Evolutionary conservation across 2,113 vertebrate genomes (phyloP).

Genomic region (Lucifuga dentata): DNA sequence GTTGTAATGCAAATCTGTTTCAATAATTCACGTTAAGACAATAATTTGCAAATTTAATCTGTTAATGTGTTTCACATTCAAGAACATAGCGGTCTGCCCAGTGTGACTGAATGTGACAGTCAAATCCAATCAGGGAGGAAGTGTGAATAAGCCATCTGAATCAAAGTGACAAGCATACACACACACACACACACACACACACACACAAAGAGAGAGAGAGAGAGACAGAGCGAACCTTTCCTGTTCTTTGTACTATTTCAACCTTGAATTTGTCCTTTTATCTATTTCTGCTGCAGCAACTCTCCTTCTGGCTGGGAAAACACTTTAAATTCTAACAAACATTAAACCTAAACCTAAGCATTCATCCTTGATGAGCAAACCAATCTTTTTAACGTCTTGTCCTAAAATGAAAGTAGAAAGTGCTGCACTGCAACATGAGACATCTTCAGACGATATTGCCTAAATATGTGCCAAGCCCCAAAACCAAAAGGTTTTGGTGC

Average conservation of each 20-base stretch:
- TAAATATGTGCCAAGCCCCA: neutral
- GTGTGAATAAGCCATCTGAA: slow-evolving; percentile 39
- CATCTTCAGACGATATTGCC: neutral
- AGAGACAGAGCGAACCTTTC: too few relatives aligned
- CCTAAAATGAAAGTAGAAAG: neutral
- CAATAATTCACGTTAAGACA: slow-evolving; percentile 7
- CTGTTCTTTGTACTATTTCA: slow-evolving; percentile 5
- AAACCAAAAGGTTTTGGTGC: neutral
- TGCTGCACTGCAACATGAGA: neutral
- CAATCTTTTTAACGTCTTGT: too few relatives aligned
- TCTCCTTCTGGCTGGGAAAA: slow-evolving; percentile 1
- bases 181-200: too few relatives aligned
- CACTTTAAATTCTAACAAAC: slow-evolving; percentile 26
- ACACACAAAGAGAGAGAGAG: too few relatives aligned
- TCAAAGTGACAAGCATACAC: neutral
- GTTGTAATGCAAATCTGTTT: neutral
- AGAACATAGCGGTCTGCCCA: slow-evolving; percentile 1
- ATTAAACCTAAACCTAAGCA: slow-evolving; percentile 33
- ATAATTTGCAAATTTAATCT: neutral
- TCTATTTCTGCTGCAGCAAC: neutral
- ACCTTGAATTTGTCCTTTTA: slow-evolving; percentile 41
- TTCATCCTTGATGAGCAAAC: too few relatives aligned
- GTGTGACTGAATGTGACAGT: slow-evolving; percentile 17
- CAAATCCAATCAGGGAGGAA: slow-evolving; percentile 13
- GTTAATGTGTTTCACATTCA: neutral